phyloP scores from a whole-genome alignment of 2,113 vertebrate species.

The Takifugu flavidus region DNA sequence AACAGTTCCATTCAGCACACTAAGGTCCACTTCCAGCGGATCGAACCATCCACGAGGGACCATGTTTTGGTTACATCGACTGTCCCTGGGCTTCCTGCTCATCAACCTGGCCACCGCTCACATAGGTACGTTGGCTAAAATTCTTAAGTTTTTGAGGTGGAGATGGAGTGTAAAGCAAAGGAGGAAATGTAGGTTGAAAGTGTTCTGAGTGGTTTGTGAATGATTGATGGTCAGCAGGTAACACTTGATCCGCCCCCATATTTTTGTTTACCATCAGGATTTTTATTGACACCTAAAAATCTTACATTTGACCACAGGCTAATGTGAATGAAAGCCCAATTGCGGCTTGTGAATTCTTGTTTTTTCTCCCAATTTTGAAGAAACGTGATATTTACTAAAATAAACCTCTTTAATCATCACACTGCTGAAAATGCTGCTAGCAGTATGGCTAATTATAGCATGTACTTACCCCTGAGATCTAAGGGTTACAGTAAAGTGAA shows the following conservation, averaged over 20 bases:
- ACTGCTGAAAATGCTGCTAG: too few species aligned
- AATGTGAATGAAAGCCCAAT: neutral
- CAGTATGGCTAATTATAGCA: too few species aligned
- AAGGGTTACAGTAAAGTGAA: too few species aligned
- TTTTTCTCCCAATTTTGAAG: neutral
- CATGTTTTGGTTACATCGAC: slow-evolving; percentile 57
- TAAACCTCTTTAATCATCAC: too few species aligned
- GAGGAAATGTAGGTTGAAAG: neutral
- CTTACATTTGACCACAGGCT: neutral
- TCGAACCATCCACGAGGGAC: slow-evolving; percentile 12
- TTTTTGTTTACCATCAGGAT: slow-evolving; percentile 13
- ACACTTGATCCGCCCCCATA: slow-evolving; percentile 6
- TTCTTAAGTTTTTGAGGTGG: neutral
- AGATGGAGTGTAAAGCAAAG: neutral
- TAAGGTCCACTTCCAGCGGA: slow-evolving; percentile 7
- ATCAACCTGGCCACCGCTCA: slow-evolving; percentile 41
- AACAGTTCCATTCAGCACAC: slow-evolving; percentile 11
- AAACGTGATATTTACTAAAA: too few species aligned
- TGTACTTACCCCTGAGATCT: too few species aligned
- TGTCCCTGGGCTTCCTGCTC: slow-evolving; percentile 48
- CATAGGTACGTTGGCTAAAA: slow-evolving; percentile 49
- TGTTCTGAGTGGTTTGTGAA: neutral
- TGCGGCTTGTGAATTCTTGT: neutral
- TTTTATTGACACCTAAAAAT: neutral
- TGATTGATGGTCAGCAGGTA: neutral